Base-by-base conservation (phyloP, 2,113 vertebrate species). In the Laticauda colubrina region DNA sequence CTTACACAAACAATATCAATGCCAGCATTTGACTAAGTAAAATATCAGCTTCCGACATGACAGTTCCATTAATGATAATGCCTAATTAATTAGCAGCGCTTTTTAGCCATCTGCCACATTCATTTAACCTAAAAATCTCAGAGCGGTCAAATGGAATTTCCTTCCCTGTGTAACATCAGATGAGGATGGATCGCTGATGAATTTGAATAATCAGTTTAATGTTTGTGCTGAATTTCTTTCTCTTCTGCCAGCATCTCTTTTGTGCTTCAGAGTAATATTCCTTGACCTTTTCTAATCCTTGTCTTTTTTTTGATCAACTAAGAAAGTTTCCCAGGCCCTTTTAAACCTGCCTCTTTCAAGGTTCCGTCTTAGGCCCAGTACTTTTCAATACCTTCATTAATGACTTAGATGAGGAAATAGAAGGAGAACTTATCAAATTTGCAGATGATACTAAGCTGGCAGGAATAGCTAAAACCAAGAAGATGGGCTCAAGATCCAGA, bases 61-160 rank as follows among this genome's bases (percentile, higher is more conserved):
- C 97, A 97, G 96, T 96, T 95, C 96, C 91, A 95, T 96, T 97
- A 97, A 96, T 97, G 97, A 97, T 96, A 97, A 97, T 96, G 95
- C 94, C 97, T 98, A 97, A 98, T 98, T 98, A 97, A 98, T 98
- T 98, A 97, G 97, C 96, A 95, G 97, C 96, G 96, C 97, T 98
- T 98, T 98, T 97, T 97, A 97, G 97, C 75, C 97, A 97, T 97
- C 96, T 96, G 93, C 97, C 97, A 97, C 96, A 96, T 97, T 97
- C 97, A 97, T 98, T 97, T 97, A 97, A 97, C 4, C 12, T 89
- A 94, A 97, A 97, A 97, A 97, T 96, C 97, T 97, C 97, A 95
- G 94, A 94, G 95, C 96, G 96, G 94, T 96, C 96, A 97, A 97
- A 95, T 96, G 96, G 97, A 97, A 97, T 95, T 95, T 96, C 45